Base-by-base conservation (phyloP, 2,888 invertebrate species). In the Ichneumon xanthorius region DNA sequence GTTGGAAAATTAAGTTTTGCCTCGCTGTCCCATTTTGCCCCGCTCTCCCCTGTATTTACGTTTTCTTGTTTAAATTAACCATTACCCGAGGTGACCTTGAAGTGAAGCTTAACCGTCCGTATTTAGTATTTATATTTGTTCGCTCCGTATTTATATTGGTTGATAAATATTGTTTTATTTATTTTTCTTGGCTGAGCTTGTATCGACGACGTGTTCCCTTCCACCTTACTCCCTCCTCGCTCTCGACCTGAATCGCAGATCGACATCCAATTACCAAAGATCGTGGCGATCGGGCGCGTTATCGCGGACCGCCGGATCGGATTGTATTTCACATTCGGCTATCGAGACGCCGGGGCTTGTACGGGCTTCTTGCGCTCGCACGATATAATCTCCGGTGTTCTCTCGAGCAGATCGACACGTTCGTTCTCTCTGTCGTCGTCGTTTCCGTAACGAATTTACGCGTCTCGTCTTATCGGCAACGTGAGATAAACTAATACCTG, bases 111-210 rank as follows among this genome's bases (percentile, higher is more conserved):
- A 5, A 30, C 16, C 0, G 48, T 30, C 30, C 30, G n/a, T 22
- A 37, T 45, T n/a, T 16, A 37, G 9, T 40, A 40, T 40, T 40
- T 40, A 11, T 40, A 40, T 40, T 40, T 40, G 40, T 40, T 40
- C 40, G 40, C 5, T 40, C 40, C 40, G 40, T 40, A 40, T 40
- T 50, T 14, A 22, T 55, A 87, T 87, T 88, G 89, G 88, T 90
- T 90, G 90, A 92, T 91, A 91, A 91, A 90, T 90, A 87, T 72
- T 72, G 16, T 89, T 90, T 89, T 89, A 84, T 87, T 86, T 88
- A 70, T 86, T 73, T 37, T 22, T n/a, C 37, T n/a, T 9, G 40
- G 37, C 3, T 26, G 53, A 73, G 40, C 40, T 26, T 14, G 40
- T 88, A 85, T 87, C 84, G 11, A n/a, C 22, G 14, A 33, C 40